Conservation (phyloP, 2,113 vertebrate species). For the Bucco capensis region DNA sequence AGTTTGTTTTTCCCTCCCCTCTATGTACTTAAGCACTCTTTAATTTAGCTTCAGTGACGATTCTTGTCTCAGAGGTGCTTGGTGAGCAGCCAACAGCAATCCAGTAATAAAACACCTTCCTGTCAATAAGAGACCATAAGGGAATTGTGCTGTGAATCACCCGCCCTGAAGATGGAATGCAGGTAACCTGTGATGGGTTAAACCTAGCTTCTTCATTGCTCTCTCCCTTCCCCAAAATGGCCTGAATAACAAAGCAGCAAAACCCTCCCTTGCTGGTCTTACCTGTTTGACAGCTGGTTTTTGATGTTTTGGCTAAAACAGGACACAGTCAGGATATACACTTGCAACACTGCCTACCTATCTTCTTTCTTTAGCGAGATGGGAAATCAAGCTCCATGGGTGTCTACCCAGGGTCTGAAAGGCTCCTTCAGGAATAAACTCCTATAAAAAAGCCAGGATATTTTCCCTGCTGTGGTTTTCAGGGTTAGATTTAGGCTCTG, state of each 20-base stretch:
- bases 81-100: constrained; percentile 33
- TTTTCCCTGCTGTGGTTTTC: neutral
- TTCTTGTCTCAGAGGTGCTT: constrained; percentile 24
- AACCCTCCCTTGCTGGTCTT: neutral
- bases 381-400: rapidly evolving
- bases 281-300: neutral
- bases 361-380: neutral
- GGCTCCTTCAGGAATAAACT: neutral
- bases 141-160: constrained; percentile 9
- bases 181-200: neutral
- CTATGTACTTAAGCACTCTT: constrained; percentile 3
- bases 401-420: neutral
- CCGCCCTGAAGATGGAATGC: neutral
- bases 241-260: neutral
- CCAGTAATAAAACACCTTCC: constrained; percentile 46
- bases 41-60: constrained; percentile 45
- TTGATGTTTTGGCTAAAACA: neutral
- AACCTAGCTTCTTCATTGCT: neutral
- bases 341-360: neutral
- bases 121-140: neutral
- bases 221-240: neutral
- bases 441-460: neutral
- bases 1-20: constrained; percentile 23
- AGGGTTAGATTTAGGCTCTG: neutral
- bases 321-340: rapidly evolving